These are phyloP conservation scores for Toxonevra muliebris DNA, from an alignment of 2,888 invertebrate species.

Conservation along the genomic window DNA sequence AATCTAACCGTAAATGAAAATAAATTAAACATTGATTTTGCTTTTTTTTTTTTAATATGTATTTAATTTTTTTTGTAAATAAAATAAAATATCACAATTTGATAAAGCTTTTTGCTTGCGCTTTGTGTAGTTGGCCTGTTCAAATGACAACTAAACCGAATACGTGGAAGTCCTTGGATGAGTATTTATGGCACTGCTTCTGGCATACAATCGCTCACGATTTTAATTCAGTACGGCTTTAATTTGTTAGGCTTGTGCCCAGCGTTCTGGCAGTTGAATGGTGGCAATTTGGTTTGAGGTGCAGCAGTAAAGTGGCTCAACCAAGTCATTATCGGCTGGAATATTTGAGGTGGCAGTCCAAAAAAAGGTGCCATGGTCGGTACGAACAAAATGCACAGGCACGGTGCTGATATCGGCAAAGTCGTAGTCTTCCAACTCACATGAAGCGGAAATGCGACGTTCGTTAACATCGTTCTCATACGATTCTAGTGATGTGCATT, in stretches of 20 bases:
- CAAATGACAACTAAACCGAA: constrained; percentile 2
- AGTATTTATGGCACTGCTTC: constrained; percentile 29
- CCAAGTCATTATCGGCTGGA: constrained; percentile 60
- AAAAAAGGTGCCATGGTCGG: constrained; percentile 84
- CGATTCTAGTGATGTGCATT: constrained; percentile 64
- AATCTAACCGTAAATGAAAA: background rate
- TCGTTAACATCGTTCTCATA: constrained; percentile 60
- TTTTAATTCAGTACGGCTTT: constrained; percentile 27
- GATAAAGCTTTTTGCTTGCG: constrained; percentile 34
- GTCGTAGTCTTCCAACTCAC: constrained; percentile 58
- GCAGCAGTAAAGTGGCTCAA: constrained; percentile 58
- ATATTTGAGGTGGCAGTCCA: constrained; percentile 74
- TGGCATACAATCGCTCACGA: constrained; percentile 3
- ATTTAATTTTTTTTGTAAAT: constrained; percentile 5
- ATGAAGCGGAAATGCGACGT: constrained; percentile 47
- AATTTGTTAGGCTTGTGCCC: constrained; percentile 74
- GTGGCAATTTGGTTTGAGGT: constrained; percentile 60
- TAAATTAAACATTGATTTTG: constrained; percentile 18
- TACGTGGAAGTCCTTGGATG: constrained; percentile 9
- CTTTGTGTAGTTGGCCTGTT: background rate
- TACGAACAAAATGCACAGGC: constrained; percentile 82
- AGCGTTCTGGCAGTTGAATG: constrained; percentile 66
- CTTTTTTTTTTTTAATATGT: constrained; percentile 27
- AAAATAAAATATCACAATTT: constrained; percentile 43
- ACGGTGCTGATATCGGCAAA: constrained; percentile 55